Base-by-base conservation (phyloP, 2,888 invertebrate species). In the Meganola albula region DNA sequence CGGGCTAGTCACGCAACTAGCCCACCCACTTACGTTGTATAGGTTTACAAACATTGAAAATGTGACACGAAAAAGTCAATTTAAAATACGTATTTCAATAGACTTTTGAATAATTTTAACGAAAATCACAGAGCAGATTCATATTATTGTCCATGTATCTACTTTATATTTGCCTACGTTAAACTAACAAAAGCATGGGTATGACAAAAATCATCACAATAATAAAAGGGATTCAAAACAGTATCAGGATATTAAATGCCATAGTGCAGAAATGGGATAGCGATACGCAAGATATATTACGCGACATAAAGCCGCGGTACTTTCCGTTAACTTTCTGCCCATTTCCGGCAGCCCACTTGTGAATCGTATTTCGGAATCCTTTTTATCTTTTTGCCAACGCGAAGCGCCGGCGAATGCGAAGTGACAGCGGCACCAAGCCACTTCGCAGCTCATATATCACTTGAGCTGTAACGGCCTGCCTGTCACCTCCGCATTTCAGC, bases 381-480 rank as follows among this genome's bases (percentile, higher is more conserved):
- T 84, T 84, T 84, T 82, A 80, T 82, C 77, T 82, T 82, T 82
- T 84, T 82, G 76, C 70, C 57, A 69, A 66, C 51, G 63, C 59
- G 61, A 62, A 58, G 74, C 65, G 69, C 65, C 63, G 66, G 65
- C 63, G 66, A 67, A 70, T 69, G 72, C 71, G 73, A 79, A 75
- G 78, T 82, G 83, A 82, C 82, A 80, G 76, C 69, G 76, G 71
- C 78, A 74, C 74, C 66, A 68, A 76, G 78, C 79, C 83, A 84
- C 83, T 83, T 79, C 78, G 70, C 73, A 77, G 76, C 74, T 74
- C 83, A 77, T 85, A 83, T 82, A 83, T 85, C 83, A 85, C 82
- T 71, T 69, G 66, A 66, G 64, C 62, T 70, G 76, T 76, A 71
- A 80, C 79, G 77, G 77, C 67, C 62, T 63, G 66, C 63, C 74